Evolutionary conservation across 2,797 vertebrate genomes (phyloP), one percentile per base, ranked within the genome.

Genomic region (Centropyge bicolor): DNA sequence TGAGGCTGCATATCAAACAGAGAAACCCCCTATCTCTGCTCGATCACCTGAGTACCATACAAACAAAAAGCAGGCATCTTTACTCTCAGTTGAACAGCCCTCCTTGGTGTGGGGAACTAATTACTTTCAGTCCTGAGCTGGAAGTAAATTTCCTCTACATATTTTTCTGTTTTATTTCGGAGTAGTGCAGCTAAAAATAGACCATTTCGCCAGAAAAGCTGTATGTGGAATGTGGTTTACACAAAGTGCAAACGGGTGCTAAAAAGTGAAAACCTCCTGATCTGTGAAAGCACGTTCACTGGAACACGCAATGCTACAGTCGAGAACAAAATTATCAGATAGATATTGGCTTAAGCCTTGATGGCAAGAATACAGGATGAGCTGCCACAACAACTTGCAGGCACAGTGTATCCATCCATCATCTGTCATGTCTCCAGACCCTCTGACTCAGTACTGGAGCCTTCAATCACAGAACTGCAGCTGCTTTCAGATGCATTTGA

Each of bases 111-210:
- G 56, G 57, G 54, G 67, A 86, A 78, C 66, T 57, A 84, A 89
- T 88, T 51, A 69, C 54, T 70, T 35, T 60, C 72, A 57, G 70
- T 51, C 35, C 49, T 67, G 75, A 88, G 82, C 78, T 89, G 78
- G 71, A 84, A 89, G 82, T 78, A 87, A 86, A 90, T 85, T 70
- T 67, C 40, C 40, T 57, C 70, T n/a, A 36, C 80, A 89, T 82
- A 78, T 76, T 86, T 85, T 59, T 77, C 31, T 38, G 68, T 82
- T 90, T 88, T 81, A 89, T 89, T 89, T 82, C 19, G 27, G 70
- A 83, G 81, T 69, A 75, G 74, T 46, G 56, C 75, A 55, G 69
- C 86, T 89, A 89, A 89, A 90, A 86, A 91, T 91, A 92, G 76
- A 76, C 11, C 11, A 40, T 59, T 72, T 51, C 82, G 64, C 56